A percentile compares a stretch with the other conserved stretches of the same genome.
Evolutionary conservation across 2,888 invertebrate genomes (phyloP).

Genomic region (Ethmia dodecea): DNA sequence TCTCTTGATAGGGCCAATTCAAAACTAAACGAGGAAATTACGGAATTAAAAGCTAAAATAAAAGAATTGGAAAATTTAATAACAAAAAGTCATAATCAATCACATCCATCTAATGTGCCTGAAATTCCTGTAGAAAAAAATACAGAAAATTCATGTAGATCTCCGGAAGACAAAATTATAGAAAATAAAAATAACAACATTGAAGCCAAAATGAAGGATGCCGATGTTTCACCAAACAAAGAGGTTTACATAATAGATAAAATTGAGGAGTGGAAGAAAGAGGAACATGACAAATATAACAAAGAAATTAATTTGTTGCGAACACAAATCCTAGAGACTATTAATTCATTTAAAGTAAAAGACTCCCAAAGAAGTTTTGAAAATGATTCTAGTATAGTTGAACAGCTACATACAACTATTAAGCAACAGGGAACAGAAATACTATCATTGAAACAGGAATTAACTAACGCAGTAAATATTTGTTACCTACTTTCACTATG

Average conservation of each 20-base stretch:
- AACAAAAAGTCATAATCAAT: slow-evolving; percentile 14
- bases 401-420: slow-evolving; percentile 58
- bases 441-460: slow-evolving; percentile 57
- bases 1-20: slow-evolving; percentile 69
- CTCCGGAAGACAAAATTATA: too few relatives aligned
- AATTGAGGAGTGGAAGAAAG: slow-evolving; percentile 71
- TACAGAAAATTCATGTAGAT: too few relatives aligned
- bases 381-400: slow-evolving; percentile 47
- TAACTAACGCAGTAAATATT: slow-evolving; percentile 54
- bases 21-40: slow-evolving; percentile 71
- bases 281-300: slow-evolving; percentile 72
- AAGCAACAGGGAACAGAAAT: slow-evolving; percentile 74
- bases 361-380: slow-evolving; percentile 11
- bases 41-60: slow-evolving; percentile 63
- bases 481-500: background rate
- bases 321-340: slow-evolving; percentile 55
- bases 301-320: slow-evolving; percentile 66
- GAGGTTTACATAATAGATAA: slow-evolving; percentile 51
- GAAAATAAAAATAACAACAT: slow-evolving; percentile 4
- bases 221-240: slow-evolving; percentile 45
- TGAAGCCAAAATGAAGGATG: slow-evolving; percentile 43
- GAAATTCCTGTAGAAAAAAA: background rate
- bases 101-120: slow-evolving; percentile 11
- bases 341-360: slow-evolving; percentile 48
- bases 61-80: slow-evolving; percentile 61